A percentile compares a stretch with the other conserved stretches of the same genome.
phyloP scores from a whole-genome alignment of 2,888 invertebrate species.

The Drosophila histrio region DNA sequence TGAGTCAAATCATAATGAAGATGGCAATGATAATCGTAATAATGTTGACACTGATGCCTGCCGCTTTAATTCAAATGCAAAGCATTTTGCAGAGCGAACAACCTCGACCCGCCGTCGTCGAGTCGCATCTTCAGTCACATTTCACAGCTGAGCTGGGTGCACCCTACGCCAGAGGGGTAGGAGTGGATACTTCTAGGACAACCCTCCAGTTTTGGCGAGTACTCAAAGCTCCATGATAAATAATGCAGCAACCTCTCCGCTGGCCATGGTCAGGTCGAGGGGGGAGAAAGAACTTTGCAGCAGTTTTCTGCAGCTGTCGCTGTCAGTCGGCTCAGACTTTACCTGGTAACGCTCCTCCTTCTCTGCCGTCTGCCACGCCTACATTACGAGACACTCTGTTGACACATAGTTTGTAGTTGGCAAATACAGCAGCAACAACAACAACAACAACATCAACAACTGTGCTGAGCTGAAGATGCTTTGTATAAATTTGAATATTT shows the following conservation, averaged over 20 bases:
- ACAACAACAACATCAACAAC: conserved; percentile 50
- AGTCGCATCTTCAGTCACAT: conserved; percentile 39
- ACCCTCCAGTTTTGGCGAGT: conserved; percentile 54
- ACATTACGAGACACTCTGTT: conserved; percentile 48
- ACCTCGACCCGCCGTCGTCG: conserved; percentile 39
- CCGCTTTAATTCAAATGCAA: conserved; percentile 72
- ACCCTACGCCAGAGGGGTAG: background rate
- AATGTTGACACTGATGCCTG: conserved; percentile 18
- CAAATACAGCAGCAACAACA: conserved; percentile 41
- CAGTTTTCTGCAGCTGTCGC: conserved; percentile 59
- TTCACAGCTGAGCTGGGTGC: background rate
- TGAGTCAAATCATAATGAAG: conserved; percentile 21
- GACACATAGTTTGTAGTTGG: conserved; percentile 74
- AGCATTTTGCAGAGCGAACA: conserved; percentile 50
- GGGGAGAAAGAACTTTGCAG: conserved; percentile 10
- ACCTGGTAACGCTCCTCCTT: conserved; percentile 23
- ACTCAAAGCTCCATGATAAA: conserved; percentile 63
- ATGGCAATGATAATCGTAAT: conserved; percentile 47
- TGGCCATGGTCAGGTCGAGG: conserved; percentile 11
- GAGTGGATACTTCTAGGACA: conserved; percentile 1
- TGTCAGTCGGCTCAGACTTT: conserved; percentile 49
- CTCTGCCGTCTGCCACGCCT: background rate
- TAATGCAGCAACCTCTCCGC: conserved; percentile 59
- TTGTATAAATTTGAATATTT: conserved; percentile 77
- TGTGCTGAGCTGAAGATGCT: conserved; percentile 67